Percentiles rank a stretch among this genome's conserved stretches.
These are phyloP conservation scores for Tenrec ecaudatus DNA, from an alignment of 2,113 vertebrate genomes.

Conservation along the genomic window DNA sequence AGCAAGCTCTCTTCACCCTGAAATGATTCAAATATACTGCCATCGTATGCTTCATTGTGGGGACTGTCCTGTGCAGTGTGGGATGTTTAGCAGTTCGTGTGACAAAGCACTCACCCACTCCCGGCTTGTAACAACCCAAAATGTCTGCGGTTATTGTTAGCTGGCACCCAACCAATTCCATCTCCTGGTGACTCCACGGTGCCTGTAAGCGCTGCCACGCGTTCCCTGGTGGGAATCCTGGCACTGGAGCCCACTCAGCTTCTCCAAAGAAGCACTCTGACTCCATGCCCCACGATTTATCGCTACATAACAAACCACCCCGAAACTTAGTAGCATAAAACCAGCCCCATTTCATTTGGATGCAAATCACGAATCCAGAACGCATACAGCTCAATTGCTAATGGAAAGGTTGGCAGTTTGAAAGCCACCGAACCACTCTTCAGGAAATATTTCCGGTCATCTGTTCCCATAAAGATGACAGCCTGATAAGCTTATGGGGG, in stretches of 20 bases:
- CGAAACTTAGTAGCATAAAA: not conserved
- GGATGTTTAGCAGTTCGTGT: not conserved
- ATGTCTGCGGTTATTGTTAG: not conserved
- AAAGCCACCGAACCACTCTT: not conserved
- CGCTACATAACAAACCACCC: not conserved
- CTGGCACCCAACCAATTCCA: not conserved
- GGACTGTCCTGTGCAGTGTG: not conserved
- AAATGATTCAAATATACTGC: too few species aligned
- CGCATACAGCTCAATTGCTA: not conserved
- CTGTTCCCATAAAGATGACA: not conserved
- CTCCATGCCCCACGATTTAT: not conserved
- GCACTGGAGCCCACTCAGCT: not conserved
- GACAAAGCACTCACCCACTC: not conserved
- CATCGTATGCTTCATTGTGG: not conserved
- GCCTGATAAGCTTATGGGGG: not conserved
- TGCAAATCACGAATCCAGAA: not conserved
- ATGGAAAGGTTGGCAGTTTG: not conserved
- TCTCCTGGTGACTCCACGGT: not conserved
- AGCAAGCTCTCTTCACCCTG: not conserved
- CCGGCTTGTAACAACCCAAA: not conserved
- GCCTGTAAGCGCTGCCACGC: not conserved
- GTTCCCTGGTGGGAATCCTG: not conserved
- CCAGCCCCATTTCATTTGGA: not conserved
- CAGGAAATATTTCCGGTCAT: not conserved
- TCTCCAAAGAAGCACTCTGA: constrained; percentile 4